A percentile compares a stretch with the other conserved stretches of the same genome.
These are phyloP conservation scores for Cyprinus carpio DNA, from an alignment of 2,113 vertebrate species.

Conservation along the genomic window DNA sequence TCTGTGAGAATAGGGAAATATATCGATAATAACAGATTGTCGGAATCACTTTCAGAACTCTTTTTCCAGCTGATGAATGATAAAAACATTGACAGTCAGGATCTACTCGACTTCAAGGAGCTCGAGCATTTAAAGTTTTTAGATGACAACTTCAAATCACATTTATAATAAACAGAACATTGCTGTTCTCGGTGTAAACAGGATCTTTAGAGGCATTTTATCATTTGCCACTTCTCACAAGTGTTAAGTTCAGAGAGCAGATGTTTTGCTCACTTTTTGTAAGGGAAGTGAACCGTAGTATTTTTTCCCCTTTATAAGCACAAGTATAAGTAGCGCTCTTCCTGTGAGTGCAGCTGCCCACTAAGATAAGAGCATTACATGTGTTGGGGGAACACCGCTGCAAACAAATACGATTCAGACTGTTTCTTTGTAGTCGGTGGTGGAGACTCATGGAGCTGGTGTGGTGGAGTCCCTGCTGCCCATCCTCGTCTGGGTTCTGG, in stretches of 20 bases:
- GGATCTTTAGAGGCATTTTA: not conserved
- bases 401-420: not conserved
- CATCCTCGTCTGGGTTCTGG: conserved; percentile 79
- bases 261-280: conserved; percentile 23
- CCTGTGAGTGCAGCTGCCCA: conserved; percentile 34
- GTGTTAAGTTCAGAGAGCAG: not conserved
- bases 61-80: too few relatives aligned
- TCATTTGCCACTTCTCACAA: not conserved
- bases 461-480: conserved; percentile 80
- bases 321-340: conserved; percentile 22
- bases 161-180: too few relatives aligned
- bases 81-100: too few relatives aligned
- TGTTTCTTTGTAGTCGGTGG: conserved; percentile 66
- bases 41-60: too few relatives aligned
- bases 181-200: not conserved
- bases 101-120: too few relatives aligned
- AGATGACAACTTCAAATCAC: too few relatives aligned
- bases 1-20: too few relatives aligned
- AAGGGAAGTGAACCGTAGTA: conserved; percentile 40
- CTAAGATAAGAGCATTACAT: conserved; percentile 40
- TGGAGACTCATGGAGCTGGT: conserved; percentile 74
- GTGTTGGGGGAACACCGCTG: not conserved
- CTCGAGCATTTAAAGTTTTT: too few relatives aligned
- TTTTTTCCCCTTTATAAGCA: not conserved
- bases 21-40: too few relatives aligned